A percentile compares a stretch with the other conserved stretches of the same genome.
Evolutionary conservation across 1,140 invertebrate genomes (phyloP).

Genomic region (Oedothorax gibbosus): DNA sequence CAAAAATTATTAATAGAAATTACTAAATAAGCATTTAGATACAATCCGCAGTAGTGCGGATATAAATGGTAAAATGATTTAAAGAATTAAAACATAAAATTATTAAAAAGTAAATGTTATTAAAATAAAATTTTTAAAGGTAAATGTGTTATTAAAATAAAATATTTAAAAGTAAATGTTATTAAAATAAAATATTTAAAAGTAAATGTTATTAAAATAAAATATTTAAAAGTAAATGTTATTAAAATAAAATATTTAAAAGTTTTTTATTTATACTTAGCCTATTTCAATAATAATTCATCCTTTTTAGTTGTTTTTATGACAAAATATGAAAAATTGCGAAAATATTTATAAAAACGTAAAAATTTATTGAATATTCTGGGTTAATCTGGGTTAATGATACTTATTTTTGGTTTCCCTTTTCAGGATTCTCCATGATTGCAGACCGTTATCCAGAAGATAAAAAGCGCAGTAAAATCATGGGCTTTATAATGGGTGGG

Average conservation of each 20-base stretch:
- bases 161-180: neutral
- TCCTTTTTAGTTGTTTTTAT: neutral
- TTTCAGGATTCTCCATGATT: constrained; percentile 71
- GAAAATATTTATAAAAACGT: neutral
- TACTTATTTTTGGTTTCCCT: neutral
- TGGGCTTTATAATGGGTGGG: constrained; percentile 83
- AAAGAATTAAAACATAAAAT: no score
- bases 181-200: no score
- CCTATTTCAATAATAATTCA: neutral
- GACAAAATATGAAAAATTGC: neutral
- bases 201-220: no score
- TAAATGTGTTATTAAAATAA: neutral
- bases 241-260: no score
- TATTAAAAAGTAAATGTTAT: neutral
- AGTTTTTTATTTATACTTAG: neutral
- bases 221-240: neutral
- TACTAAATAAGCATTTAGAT: neutral
- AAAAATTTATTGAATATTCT: neutral
- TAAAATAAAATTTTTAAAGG: neutral
- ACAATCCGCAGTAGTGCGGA: neutral
- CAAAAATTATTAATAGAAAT: neutral
- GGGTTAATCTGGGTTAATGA: neutral
- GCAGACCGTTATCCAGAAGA: constrained; percentile 73
- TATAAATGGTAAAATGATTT: no score
- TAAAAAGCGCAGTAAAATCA: constrained; percentile 75